Evolutionary conservation across 2,797 vertebrate species (phyloP), one percentile per base, ranked within the genome.

Genomic region (Pipistrellus kuhlii): DNA sequence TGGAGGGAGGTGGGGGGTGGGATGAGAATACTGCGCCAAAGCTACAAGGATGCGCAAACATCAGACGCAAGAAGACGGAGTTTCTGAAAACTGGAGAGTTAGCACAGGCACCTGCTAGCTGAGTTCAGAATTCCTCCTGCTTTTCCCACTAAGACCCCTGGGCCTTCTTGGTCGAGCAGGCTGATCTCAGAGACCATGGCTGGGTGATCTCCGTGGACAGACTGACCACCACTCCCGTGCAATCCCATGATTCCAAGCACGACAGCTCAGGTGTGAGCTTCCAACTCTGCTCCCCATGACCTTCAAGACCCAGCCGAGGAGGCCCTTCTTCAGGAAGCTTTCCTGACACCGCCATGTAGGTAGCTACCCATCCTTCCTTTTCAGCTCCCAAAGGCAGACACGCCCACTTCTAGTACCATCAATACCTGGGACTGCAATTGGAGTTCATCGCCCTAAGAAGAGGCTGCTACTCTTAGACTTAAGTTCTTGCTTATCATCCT

Each of bases 221-320:
- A 72, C 0, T 5, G 46, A 3, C 41, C 38, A 0, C 10, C 8
- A 1, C 20, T 2, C 12, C 59, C 15, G 14, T 4, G 15, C 46
- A 51, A 17, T 35, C 32, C 38, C 35, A 2, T 8, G 27, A 72
- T 5, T 23, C 18, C 44, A 57, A 5, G 6, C 30, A 35, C 0
- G 8, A 48, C 27, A 55, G 30, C 41, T 83, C 2, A 4, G 66
- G n/a, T 3, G 11, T 5, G 13, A 48, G 44, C 85, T 73, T 11
- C 59, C 13, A 23, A 6, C 32, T n/a, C 84, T 3, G 7, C 30
- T n/a, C 35, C 46, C 91, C 57, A 10, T 9, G 9, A 27, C 25
- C 25, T 9, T 38, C 25, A 51, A 32, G 30, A 73, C 38, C 5
- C 18, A 35, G 46, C 20, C 35, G 38, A 57, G 38, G 35, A 20